Base-by-base conservation (phyloP, 2,888 invertebrate genomes). In the Keiferia lycopersicella region DNA sequence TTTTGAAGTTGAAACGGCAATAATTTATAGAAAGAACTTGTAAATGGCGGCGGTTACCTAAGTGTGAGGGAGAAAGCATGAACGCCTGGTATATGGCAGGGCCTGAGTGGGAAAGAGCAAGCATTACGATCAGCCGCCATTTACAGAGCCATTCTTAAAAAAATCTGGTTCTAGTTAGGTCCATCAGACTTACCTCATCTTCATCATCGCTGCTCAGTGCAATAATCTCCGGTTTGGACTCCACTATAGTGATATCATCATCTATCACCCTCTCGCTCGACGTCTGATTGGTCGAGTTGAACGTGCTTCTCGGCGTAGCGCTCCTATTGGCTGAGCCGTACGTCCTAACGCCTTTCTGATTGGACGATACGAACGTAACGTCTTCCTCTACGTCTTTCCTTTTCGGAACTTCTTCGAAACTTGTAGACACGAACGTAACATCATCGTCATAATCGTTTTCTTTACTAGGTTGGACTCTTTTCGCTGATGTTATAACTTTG, bases 141-240 rank as follows among this genome's bases (percentile, higher is more conserved):
- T n/a, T n/a, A n/a, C n/a, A n/a, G n/a, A n/a, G n/a, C n/a, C n/a
- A n/a, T n/a, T n/a, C n/a, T n/a, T n/a, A n/a, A n/a, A n/a, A n/a
- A n/a, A n/a, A n/a, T n/a, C n/a, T n/a, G n/a, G n/a, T n/a, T n/a
- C n/a, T n/a, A n/a, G n/a, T n/a, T n/a, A n/a, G n/a, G n/a, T n/a
- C n/a, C n/a, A n/a, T n/a, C 34, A 39, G 8, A 68, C 81, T 79
- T 67, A 88, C 87, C 77, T 80, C 82, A 64, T 81, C 80, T 6
- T 91, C 91, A 30, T 91, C 91, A 68, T 91, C 91, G 62, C 92
- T 92, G 78, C 91, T 92, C 14, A 91, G 72, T 10, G 86, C 85
- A 39, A 92, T 88, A 12, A 92, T 79, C 70, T 88, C 88, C 6
- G 84, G 80, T 60, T 80, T 78, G 0, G 70, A 73, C 58, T 89